Base-by-base conservation (phyloP, 2,797 vertebrate genomes). In the Coreius guichenoti region DNA sequence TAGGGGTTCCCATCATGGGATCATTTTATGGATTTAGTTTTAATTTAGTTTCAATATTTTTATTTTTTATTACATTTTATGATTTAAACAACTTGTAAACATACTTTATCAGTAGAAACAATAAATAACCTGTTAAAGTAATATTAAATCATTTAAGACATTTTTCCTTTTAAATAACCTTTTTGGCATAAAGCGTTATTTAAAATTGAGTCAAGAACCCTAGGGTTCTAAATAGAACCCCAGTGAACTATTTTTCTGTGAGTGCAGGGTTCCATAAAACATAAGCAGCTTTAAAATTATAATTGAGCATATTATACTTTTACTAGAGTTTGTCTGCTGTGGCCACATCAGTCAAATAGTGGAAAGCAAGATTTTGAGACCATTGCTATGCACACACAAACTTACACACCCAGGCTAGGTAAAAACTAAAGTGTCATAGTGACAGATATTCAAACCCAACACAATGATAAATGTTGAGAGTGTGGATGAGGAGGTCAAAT, bases 401-500 rank as follows among this genome's bases (percentile, higher is more conserved):
- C 39, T 12, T n/a, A 79, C 11, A 29, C 16, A 80, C 17, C 70
- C 88, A 85, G 88, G 87, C 88, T 67, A 80, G 76, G 87, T 68
- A 54, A 75, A 75, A 51, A 31, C 47, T 51, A 70, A 36, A 86
- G 85, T 86, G 89, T 85, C 82, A 92, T 84, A 82, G 85, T 89
- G 87, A 89, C 88, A 77, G 86, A 92, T 89, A 89, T 91, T 88
- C 86, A 73, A 83, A 86, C 14, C 54, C 86, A 51, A 81, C 89
- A 81, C 68, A 68, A 80, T 83, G 92, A 93, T 94, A 92, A 90
- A 93, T 93, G 89, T 1, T 39, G 87, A 82, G 88, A 90, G 91
- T 91, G 92, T 91, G 90, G 89, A 92, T 89, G 90, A 93, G 91
- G 86, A 91, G 92, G 91, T 92, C 88, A 94, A 94, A 93, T 91